Percentiles rank a stretch among this genome's conserved stretches.
phyloP scores from a whole-genome alignment of 2,797 vertebrate species.

The Moxostoma hubbsi region DNA sequence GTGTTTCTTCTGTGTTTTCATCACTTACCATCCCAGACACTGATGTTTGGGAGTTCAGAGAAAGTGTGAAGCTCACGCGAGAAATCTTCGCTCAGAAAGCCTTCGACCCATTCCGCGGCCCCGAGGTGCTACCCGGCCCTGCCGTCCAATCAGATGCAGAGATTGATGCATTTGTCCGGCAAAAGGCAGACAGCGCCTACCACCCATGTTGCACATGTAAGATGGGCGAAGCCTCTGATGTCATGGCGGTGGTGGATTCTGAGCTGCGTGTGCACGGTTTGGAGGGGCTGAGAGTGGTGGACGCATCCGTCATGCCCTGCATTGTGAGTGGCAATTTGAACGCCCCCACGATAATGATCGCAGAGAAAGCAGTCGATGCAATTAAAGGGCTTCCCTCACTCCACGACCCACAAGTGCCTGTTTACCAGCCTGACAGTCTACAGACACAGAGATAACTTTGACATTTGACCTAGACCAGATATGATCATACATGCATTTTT shows the following conservation, averaged over 20 bases:
- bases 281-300: constrained; percentile 88
- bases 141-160: constrained; percentile 83
- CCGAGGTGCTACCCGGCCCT: constrained; percentile 86
- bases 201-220: constrained; percentile 96
- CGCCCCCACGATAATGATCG: constrained; percentile 95
- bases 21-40: constrained; percentile 72
- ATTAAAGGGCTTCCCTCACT: constrained; percentile 84
- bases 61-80: constrained; percentile 85
- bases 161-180: constrained; percentile 92
- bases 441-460: constrained; percentile 79
- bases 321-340: constrained; percentile 94
- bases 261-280: constrained; percentile 86
- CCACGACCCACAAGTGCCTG: constrained; percentile 77
- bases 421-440: constrained; percentile 84
- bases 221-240: constrained; percentile 87
- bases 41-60: constrained; percentile 88
- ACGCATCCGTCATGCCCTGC: constrained; percentile 98
- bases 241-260: constrained; percentile 85
- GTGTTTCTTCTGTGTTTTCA: background rate
- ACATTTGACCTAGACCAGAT: too few relatives aligned
- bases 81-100: constrained; percentile 95
- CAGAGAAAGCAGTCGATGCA: constrained; percentile 92
- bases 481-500: too few relatives aligned
- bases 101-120: constrained; percentile 86
- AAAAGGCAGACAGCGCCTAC: constrained; percentile 91